These are phyloP conservation scores for Poecile atricapillus DNA, from an alignment of 2,113 vertebrate species.

Conservation along the genomic window DNA sequence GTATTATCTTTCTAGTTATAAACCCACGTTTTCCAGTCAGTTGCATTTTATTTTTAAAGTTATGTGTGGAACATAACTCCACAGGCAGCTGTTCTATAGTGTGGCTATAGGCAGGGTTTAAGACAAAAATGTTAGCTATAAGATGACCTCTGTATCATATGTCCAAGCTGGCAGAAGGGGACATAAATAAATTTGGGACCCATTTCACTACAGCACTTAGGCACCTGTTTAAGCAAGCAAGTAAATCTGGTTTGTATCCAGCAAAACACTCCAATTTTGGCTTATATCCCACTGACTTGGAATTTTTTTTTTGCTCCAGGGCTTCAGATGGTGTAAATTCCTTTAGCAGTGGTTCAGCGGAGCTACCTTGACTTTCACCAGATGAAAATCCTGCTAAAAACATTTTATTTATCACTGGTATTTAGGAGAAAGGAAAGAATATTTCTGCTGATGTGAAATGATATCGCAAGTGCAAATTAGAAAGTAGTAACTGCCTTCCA, in stretches of 20 bases:
- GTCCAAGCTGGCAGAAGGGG: constrained; percentile 13
- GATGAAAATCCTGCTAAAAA: neutral
- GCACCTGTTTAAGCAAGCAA: constrained; percentile 36
- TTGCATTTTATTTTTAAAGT: constrained; percentile 56
- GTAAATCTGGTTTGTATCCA: constrained; percentile 21
- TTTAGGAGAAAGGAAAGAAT: neutral
- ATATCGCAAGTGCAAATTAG: neutral
- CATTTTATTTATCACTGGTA: neutral
- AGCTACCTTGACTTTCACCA: neutral
- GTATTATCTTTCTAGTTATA: constrained; percentile 43
- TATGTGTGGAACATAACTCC: constrained; percentile 25
- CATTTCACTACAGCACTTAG: neutral
- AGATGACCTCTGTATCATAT: constrained; percentile 39
- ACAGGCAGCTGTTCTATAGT: constrained; percentile 40
- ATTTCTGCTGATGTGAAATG: neutral
- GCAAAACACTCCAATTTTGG: constrained; percentile 24
- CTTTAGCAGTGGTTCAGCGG: neutral
- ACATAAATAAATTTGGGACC: constrained; percentile 14
- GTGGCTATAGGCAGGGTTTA: constrained; percentile 13
- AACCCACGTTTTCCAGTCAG: neutral
- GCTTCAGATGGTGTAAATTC: constrained; percentile 10
- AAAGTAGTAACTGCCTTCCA: neutral
- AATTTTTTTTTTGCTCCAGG: neutral
- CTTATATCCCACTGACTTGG: neutral
- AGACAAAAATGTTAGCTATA: constrained; percentile 37